These are phyloP conservation scores for Furcula furcula DNA, from an alignment of 2,888 invertebrate species.

Conservation along the genomic window DNA sequence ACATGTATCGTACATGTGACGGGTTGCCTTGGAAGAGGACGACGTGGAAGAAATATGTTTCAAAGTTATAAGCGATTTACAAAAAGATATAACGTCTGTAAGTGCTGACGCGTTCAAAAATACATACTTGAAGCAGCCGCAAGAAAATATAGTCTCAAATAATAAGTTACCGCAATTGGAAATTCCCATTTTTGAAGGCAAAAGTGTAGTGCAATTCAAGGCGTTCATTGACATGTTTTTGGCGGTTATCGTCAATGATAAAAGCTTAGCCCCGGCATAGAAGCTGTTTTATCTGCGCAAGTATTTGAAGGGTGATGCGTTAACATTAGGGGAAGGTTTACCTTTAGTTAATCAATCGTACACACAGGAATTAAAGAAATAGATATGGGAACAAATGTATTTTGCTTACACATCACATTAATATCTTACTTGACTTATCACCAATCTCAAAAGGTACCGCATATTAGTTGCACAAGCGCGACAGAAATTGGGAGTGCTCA, in stretches of 20 bases:
- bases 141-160: too few relatives aligned
- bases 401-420: constrained; percentile 8
- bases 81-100: too few relatives aligned
- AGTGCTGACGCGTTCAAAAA: too few relatives aligned
- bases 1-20: too few relatives aligned
- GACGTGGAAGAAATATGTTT: too few relatives aligned
- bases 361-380: constrained; percentile 7
- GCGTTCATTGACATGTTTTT: background rate
- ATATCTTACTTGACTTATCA: constrained; percentile 7
- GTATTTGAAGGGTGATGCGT: constrained; percentile 9
- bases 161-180: too few relatives aligned
- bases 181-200: too few relatives aligned
- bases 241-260: background rate
- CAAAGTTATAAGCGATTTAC: too few relatives aligned
- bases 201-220: background rate
- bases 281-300: constrained; percentile 15
- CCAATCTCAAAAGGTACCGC: constrained; percentile 18
- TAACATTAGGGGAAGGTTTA: constrained; percentile 7
- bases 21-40: too few relatives aligned
- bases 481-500: constrained; percentile 11
- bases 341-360: constrained; percentile 12
- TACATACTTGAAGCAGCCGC: too few relatives aligned
- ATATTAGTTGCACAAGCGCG: constrained; percentile 9
- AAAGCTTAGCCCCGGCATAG: constrained; percentile 5
- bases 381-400: constrained; percentile 13